Evolutionary conservation across 2,797 vertebrate species (phyloP).

Genomic region (Acanthopagrus latus): DNA sequence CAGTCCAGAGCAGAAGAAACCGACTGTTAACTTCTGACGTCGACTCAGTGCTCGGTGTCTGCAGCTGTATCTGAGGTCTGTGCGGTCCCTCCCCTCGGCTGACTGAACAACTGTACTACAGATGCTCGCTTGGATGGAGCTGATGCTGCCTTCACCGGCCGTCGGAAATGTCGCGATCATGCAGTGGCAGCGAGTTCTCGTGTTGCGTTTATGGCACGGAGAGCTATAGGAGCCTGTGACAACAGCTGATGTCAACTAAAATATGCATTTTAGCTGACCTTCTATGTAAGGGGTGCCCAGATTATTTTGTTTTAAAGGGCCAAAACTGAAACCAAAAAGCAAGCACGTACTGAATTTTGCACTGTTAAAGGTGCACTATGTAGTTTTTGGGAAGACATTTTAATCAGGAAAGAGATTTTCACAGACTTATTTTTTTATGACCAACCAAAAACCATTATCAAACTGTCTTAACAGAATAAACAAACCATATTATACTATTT

Average conservation of each 20-base stretch:
- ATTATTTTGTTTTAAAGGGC: no score
- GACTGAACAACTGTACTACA: slow-evolving; percentile 18
- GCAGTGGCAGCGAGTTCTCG: not conserved
- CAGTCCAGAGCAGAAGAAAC: not conserved
- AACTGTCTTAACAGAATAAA: no score
- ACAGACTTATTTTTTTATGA: no score
- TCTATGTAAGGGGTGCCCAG: not conserved
- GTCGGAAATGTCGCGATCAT: slow-evolving; percentile 38
- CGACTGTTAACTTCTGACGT: slow-evolving; percentile 45
- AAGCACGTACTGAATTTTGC: no score
- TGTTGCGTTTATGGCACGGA: slow-evolving; percentile 15
- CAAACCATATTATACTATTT: no score
- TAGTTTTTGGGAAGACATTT: no score
- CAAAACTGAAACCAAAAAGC: no score
- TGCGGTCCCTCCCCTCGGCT: slow-evolving; percentile 27
- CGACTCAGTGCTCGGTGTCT: slow-evolving; percentile 5
- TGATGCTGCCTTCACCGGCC: slow-evolving; percentile 44
- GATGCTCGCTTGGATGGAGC: slow-evolving; percentile 40
- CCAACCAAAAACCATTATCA: no score
- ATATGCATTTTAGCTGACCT: not conserved
- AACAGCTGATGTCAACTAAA: not conserved
- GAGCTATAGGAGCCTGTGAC: not conserved
- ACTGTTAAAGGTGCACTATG: no score
- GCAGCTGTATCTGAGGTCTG: not conserved
- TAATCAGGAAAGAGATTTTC: no score